Percentiles rank a stretch among this genome's conserved stretches.
These are phyloP conservation scores for Aethes cnicana DNA, from an alignment of 2,888 invertebrate genomes.

Conservation along the genomic window DNA sequence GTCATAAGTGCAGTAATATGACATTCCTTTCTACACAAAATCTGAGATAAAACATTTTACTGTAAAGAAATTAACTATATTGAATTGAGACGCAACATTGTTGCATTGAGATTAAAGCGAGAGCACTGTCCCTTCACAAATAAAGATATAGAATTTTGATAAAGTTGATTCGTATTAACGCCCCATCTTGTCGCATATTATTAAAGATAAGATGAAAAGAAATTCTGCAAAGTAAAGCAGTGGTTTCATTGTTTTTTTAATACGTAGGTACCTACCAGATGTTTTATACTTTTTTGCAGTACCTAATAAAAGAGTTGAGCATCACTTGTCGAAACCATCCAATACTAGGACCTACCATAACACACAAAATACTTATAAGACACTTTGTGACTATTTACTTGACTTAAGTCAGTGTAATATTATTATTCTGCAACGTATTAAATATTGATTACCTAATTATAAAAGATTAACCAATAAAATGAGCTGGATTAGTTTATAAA, in stretches of 20 bases:
- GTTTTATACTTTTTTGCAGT: not conserved
- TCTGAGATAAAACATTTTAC: conserved; percentile 37
- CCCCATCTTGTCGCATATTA: no score
- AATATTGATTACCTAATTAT: no score
- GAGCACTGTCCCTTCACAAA: conserved; percentile 71
- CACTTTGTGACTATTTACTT: no score
- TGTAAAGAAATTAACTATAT: conserved; percentile 26
- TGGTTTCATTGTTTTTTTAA: conserved; percentile 9
- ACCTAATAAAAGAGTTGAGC: no score
- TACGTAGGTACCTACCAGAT: not conserved
- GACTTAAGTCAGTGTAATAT: no score
- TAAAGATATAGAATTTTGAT: conserved; percentile 79
- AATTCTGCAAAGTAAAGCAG: conserved; percentile 3
- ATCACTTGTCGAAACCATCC: no score
- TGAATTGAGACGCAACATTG: conserved; percentile 75
- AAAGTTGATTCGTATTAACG: conserved; percentile 61
- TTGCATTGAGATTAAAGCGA: conserved; percentile 71
- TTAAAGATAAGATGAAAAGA: conserved; percentile 5
- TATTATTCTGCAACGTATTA: no score
- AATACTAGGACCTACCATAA: no score
- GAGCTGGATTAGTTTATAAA: not conserved
- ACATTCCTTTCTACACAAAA: conserved; percentile 4
- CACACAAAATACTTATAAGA: no score
- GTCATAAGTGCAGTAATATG: not conserved
- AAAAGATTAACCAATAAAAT: no score